A percentile compares a stretch with the other conserved stretches of the same genome.
Evolutionary conservation across 2,113 vertebrate genomes (phyloP).

Genomic region (Struthio camelus): DNA sequence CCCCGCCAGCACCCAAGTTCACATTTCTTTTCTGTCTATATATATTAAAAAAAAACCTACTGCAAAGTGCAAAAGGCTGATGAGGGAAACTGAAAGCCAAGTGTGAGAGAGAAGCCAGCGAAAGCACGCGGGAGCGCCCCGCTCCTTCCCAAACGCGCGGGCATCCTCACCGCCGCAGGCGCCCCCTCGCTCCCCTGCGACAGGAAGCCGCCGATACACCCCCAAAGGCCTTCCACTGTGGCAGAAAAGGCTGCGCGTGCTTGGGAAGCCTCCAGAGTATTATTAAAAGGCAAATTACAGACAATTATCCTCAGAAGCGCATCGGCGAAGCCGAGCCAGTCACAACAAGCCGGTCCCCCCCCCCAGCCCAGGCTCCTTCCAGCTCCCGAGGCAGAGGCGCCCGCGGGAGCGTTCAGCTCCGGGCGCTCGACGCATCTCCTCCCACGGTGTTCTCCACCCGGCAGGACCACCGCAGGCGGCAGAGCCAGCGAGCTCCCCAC

Average conservation of each 20-base stretch:
- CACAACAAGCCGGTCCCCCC: background rate
- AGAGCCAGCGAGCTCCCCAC: background rate
- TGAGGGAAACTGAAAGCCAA: background rate
- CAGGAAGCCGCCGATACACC: background rate
- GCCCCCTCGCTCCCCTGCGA: fast-evolving
- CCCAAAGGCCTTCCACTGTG: conserved; percentile 2
- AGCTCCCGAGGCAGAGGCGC: background rate
- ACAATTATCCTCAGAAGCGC: background rate
- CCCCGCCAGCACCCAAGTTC: background rate
- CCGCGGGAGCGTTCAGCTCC: too few species aligned
- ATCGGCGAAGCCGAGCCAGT: background rate
- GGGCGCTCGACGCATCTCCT: background rate
- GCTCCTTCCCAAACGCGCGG: background rate
- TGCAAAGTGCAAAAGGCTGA: background rate
- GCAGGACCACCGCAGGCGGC: too few species aligned
- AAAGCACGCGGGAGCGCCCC: background rate
- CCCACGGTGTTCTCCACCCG: too few species aligned
- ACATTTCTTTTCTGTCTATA: background rate
- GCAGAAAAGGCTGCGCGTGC: fast-evolving
- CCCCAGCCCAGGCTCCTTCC: background rate
- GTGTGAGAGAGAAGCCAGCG: too few species aligned
- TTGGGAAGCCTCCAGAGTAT: conserved; percentile 22
- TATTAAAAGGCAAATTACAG: background rate
- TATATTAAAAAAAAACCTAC: background rate
- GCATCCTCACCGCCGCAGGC: background rate